phyloP scores from a whole-genome alignment of 2,888 invertebrate species.

The Drosophila maculinotata region DNA sequence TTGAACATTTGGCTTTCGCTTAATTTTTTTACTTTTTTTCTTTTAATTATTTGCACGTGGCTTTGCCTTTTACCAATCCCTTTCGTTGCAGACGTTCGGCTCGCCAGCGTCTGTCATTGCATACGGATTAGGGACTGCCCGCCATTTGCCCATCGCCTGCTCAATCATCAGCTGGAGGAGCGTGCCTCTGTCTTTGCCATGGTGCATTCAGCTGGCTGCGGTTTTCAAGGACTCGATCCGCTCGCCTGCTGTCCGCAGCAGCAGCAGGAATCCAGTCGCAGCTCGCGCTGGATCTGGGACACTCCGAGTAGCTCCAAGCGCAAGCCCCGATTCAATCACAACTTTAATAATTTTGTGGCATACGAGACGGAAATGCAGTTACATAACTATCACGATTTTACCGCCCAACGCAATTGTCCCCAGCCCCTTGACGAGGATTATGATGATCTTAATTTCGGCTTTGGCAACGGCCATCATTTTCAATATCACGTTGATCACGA shows the following conservation, averaged over 20 bases:
- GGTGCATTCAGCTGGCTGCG: slow-evolving; percentile 76
- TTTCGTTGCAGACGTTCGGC: slow-evolving; percentile 35
- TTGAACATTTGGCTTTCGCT: slow-evolving; percentile 39
- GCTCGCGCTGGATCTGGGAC: slow-evolving; percentile 81
- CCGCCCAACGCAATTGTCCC: slow-evolving; percentile 81
- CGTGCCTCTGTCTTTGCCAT: slow-evolving; percentile 60
- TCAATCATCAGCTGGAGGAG: slow-evolving; percentile 60
- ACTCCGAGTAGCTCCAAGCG: slow-evolving; percentile 7
- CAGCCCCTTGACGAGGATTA: slow-evolving; percentile 74
- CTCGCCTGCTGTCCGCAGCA: slow-evolving; percentile 76
- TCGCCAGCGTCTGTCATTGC: slow-evolving; percentile 73
- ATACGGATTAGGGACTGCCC: slow-evolving; percentile 78
- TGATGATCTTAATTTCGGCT: slow-evolving; percentile 31
- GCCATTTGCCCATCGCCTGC: slow-evolving; percentile 63
- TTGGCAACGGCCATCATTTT: slow-evolving; percentile 34
- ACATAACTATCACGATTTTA: slow-evolving; percentile 80
- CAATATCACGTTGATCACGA: slow-evolving; percentile 57
- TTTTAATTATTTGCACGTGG: slow-evolving; percentile 21
- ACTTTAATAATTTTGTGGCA: slow-evolving; percentile 17
- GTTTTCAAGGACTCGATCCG: slow-evolving; percentile 74
- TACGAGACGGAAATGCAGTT: slow-evolving; percentile 66
- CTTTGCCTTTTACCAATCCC: slow-evolving; percentile 15
- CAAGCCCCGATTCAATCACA: slow-evolving; percentile 3
- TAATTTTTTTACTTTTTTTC: neutral
- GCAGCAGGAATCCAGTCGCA: slow-evolving; percentile 27